Base-by-base conservation (phyloP, 2,888 invertebrate species). In the Euclidia mi region DNA sequence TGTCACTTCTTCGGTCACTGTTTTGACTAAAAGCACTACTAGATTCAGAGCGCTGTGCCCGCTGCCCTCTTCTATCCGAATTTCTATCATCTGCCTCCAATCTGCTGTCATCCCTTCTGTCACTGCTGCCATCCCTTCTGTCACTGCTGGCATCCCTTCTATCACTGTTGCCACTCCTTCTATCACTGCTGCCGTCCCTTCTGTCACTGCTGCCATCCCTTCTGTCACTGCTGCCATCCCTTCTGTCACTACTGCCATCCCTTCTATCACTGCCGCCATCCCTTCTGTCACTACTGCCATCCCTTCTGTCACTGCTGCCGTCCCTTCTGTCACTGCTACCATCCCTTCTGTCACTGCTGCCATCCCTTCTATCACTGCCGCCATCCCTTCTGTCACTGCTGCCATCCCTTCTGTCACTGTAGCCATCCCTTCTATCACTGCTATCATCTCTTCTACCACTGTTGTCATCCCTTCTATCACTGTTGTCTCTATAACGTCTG, bases 51-150 rank as follows among this genome's bases (percentile, higher is more conserved):
- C 7, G 41, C n/a, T 29, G 20, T n/a, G 32, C 25, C 15, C 32
- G 31, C 12, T 40, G 18, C 11, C 7, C 34, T 34, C 20, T 44
- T 45, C 34, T 45, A 3, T 45, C 12, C 7, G 34, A 44, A 0
- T 11, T 17, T 3, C 20, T 4, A 37, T 25, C 35, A 29, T 43
- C 11, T 11, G 35, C 20, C 2, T n/a, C 29, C 11, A n/a, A n/a
- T 6, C 32, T 32, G 11, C 11, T 34, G 14, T 34, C 34, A 34
- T 34, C 9, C 1, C 14, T 34, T 34, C 14, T 14, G 14, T 14
- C 7, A 11, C 1, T 43, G 3, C 11, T n/a, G n/a, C n/a, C n/a
- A n/a, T n/a, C n/a, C n/a, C n/a, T n/a, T n/a, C n/a, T n/a, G n/a
- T n/a, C n/a, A n/a, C n/a, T n/a, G n/a, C n/a, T 34, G 14, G 12